Evolutionary conservation across 2,113 vertebrate species (phyloP), one percentile per base, ranked within the genome.

Genomic region (Ceyx cyanopectus): DNA sequence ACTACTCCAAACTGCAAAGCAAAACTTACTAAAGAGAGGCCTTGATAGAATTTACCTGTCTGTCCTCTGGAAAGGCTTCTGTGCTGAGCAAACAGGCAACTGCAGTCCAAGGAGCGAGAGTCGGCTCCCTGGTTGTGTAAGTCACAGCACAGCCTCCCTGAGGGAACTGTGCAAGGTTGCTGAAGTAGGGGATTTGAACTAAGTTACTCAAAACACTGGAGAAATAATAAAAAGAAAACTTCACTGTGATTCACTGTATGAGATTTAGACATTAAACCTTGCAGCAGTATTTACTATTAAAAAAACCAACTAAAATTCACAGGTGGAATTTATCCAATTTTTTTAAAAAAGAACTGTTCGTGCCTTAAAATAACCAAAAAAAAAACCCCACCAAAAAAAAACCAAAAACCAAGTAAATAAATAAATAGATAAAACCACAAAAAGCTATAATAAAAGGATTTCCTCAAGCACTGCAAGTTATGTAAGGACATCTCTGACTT

Each of bases 121-220:
- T 19, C 58, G 53, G 30, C 23, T 91, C 60, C 26, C 43, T 45
- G 20, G 24, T 93, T 93, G 63, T 56, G 10, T 69, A 95, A 94
- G 60, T 45, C 34, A 40, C 5, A 81, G 63, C n/a, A 78, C 30
- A 84, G 29, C 20, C 23, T 79, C 77, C 91, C 51, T 0, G 12
- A 82, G 81, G 90, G 83, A 88, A 34, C 24, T 46, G 32, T 12
- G 3, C 1, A 3, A 90, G 69, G 22, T 21, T 76, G 63, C 83
- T 81, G 37, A 67, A 87, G 37, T 5, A 76, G 26, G 40, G 60
- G 50, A 93, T 81, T 89, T 80, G 37, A 81, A 62, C 4, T 2
- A 85, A 81, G 66, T 43, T 79, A 90, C 77, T 95, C 77, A 81
- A 89, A 96, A 92, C 75, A 88, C 13, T 17, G 18, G 20, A 87